A percentile compares a stretch with the other conserved stretches of the same genome.
Evolutionary conservation across 2,113 vertebrate genomes (phyloP).

Genomic region (Rhea pennata): DNA sequence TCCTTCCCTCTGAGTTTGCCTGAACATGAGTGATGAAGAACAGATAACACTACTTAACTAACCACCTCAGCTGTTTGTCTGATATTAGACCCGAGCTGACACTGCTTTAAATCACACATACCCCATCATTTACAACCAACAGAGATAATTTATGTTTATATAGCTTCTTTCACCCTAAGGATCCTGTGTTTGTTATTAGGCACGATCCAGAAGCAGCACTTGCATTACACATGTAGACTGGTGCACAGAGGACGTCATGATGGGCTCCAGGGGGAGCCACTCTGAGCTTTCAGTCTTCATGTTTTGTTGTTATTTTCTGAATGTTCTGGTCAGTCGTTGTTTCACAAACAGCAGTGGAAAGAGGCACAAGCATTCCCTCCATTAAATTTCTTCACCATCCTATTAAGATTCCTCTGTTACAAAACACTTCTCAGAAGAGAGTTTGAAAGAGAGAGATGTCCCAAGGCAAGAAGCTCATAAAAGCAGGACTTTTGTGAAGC

Average conservation of each 20-base stretch:
- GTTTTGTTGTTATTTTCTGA: neutral
- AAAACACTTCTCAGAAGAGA: neutral
- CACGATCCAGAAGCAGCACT: neutral
- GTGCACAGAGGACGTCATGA: neutral
- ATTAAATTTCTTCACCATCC: neutral
- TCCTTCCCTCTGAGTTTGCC: neutral
- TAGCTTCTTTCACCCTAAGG: neutral
- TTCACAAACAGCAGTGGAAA: neutral
- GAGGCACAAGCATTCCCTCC: neutral
- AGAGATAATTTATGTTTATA: slow-evolving; percentile 20
- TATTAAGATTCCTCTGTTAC: neutral
- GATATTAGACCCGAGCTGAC: neutral
- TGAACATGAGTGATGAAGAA: neutral
- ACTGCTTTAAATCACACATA: neutral
- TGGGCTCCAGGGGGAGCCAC: neutral
- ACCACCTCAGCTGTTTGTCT: neutral
- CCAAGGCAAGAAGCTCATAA: neutral
- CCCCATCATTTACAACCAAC: neutral
- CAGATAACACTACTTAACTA: neutral
- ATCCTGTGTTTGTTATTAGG: neutral
- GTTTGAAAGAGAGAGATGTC: neutral
- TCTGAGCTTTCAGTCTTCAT: neutral
- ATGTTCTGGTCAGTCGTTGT: neutral
- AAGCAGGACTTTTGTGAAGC: neutral
- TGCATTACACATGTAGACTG: neutral